Evolutionary conservation across 2,797 vertebrate genomes (phyloP).

Genomic region (Loriculus beryllinus): DNA sequence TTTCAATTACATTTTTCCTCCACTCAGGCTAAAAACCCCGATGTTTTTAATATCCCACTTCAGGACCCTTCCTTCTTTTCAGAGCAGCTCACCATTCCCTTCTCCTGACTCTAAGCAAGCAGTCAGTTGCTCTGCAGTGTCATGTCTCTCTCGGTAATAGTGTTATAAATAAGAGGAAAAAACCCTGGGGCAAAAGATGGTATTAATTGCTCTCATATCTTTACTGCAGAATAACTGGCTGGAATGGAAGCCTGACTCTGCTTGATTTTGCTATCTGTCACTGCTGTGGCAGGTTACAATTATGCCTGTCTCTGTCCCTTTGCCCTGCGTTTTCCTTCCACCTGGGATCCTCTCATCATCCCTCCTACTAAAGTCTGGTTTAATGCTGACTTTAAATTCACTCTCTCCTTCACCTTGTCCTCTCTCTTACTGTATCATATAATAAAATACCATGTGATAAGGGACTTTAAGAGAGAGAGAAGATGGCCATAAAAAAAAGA

Average conservation of each 20-base stretch:
- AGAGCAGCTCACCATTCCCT: neutral
- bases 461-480: neutral
- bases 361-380: neutral
- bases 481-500: neutral
- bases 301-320: too few species aligned
- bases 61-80: neutral
- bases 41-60: neutral
- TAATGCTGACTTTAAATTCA: neutral
- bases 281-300: neutral
- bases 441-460: neutral
- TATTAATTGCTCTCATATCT: neutral
- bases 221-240: constrained; percentile 21
- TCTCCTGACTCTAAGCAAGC: neutral
- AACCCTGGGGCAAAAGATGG: neutral
- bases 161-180: constrained; percentile 35
- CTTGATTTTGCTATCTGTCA: neutral
- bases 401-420: neutral
- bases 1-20: neutral
- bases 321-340: neutral
- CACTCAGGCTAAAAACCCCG: accelerated
- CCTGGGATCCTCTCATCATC: neutral
- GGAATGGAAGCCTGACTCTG: neutral
- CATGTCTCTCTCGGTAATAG: neutral
- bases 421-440: neutral
- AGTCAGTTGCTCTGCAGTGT: neutral